Percentiles rank a stretch among this genome's conserved stretches.
Conservation (phyloP, 2,888 invertebrate genomes). For the Andrena flavipes region DNA sequence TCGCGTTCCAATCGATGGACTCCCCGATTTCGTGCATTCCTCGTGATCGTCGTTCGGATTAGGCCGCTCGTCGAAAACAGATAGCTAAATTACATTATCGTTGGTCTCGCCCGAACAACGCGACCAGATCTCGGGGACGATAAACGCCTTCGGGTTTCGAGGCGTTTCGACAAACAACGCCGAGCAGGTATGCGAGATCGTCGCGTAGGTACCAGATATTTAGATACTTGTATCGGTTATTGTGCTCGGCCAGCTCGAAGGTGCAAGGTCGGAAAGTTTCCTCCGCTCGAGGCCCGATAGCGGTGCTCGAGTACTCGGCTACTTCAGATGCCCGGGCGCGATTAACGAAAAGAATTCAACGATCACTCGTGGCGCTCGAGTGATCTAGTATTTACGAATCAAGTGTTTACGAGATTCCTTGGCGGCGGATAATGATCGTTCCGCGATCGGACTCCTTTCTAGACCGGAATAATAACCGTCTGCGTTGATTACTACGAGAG, state of each 20-base stretch:
- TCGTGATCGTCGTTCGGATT: neutral
- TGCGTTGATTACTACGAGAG: neutral
- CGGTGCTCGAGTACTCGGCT: neutral
- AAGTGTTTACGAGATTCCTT: conserved; percentile 48
- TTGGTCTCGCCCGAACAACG: neutral
- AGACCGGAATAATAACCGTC: neutral
- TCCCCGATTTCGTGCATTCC: neutral
- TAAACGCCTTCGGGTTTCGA: neutral
- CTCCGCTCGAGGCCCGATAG: neutral
- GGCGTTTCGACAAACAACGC: neutral
- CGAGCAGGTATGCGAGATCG: no score
- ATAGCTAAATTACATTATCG: conserved; percentile 31
- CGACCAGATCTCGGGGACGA: neutral
- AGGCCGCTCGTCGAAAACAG: conserved; percentile 1
- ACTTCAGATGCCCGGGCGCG: neutral
- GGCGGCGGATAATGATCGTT: conserved; percentile 8
- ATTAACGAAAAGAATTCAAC: conserved; percentile 13
- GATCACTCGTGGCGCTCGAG: neutral
- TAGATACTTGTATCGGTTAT: neutral
- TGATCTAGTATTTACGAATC: conserved; percentile 37
- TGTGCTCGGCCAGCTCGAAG: neutral
- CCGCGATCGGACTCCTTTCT: neutral
- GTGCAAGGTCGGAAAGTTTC: conserved; percentile 23
- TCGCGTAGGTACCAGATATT: no score
- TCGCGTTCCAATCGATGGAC: no score